phyloP scores from a whole-genome alignment of 2,888 invertebrate species.

The Chloromyia formosa region DNA sequence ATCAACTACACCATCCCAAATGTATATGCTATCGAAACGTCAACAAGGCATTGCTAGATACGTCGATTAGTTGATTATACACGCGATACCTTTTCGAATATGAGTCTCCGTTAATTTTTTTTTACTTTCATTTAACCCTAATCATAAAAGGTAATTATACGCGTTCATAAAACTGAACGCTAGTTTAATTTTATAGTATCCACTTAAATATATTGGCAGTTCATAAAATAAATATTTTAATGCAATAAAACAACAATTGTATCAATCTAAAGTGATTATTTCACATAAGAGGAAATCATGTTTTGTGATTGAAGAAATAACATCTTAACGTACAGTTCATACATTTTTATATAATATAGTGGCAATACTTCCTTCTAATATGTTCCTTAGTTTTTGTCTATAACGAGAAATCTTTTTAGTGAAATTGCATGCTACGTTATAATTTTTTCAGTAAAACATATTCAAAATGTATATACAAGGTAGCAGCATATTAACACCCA shows the following conservation, averaged over 20 bases:
- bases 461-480: not conserved
- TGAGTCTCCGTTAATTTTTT: too few relatives aligned
- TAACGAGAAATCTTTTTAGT: not conserved
- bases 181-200: not conserved
- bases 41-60: too few relatives aligned
- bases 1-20: too few relatives aligned
- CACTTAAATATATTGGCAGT: not conserved
- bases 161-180: too few relatives aligned
- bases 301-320: slow-evolving; percentile 10
- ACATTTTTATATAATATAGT: not conserved
- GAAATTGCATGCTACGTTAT: not conserved
- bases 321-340: not conserved
- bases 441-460: not conserved
- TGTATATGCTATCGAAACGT: too few relatives aligned
- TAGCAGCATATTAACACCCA: not conserved
- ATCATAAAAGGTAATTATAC: too few relatives aligned
- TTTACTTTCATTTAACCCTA: too few relatives aligned
- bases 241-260: slow-evolving; percentile 9
- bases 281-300: not conserved
- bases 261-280: slow-evolving; percentile 19
- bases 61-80: too few relatives aligned
- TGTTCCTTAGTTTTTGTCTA: not conserved
- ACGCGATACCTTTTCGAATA: too few relatives aligned
- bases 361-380: not conserved
- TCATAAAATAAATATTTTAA: not conserved